A percentile compares a stretch with the other conserved stretches of the same genome.
These are phyloP conservation scores for Micropterix aruncella DNA, from an alignment of 2,888 invertebrate species.

Conservation along the genomic window DNA sequence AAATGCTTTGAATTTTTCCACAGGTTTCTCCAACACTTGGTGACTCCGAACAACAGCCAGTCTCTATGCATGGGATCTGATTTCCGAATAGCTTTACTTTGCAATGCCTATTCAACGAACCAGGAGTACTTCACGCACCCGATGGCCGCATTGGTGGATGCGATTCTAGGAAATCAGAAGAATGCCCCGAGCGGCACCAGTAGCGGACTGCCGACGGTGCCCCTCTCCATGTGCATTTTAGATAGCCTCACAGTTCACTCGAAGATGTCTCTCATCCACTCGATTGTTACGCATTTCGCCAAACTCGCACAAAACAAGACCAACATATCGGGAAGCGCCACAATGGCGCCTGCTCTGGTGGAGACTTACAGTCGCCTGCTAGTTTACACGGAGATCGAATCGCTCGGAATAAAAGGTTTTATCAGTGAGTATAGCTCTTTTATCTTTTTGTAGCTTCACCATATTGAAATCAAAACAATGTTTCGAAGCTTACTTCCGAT, in stretches of 20 bases:
- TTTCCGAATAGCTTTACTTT: constrained; percentile 80
- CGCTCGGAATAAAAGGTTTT: constrained; percentile 91
- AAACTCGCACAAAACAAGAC: constrained; percentile 81
- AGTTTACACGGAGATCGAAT: constrained; percentile 94
- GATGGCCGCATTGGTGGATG: constrained; percentile 84
- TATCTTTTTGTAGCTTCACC: not conserved
- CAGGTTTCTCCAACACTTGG: constrained; percentile 76
- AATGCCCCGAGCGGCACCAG: constrained; percentile 36
- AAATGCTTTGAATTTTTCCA: no score
- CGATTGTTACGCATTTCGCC: constrained; percentile 77
- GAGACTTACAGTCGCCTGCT: constrained; percentile 89
- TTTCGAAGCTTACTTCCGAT: not conserved
- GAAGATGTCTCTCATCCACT: constrained; percentile 78
- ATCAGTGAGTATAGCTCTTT: constrained; percentile 58
- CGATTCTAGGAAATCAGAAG: constrained; percentile 60
- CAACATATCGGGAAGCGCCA: constrained; percentile 48
- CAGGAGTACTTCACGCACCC: constrained; percentile 83
- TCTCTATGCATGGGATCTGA: constrained; percentile 68
- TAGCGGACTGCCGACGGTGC: constrained; percentile 57
- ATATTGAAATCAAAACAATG: not conserved
- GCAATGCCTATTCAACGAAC: constrained; percentile 92
- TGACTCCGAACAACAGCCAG: constrained; percentile 55
- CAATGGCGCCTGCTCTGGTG: constrained; percentile 78
- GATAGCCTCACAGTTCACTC: constrained; percentile 92
- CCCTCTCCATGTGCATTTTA: constrained; percentile 81